Evolutionary conservation across 2,888 invertebrate genomes (phyloP).

Genomic region (Drosophila picticornis): DNA sequence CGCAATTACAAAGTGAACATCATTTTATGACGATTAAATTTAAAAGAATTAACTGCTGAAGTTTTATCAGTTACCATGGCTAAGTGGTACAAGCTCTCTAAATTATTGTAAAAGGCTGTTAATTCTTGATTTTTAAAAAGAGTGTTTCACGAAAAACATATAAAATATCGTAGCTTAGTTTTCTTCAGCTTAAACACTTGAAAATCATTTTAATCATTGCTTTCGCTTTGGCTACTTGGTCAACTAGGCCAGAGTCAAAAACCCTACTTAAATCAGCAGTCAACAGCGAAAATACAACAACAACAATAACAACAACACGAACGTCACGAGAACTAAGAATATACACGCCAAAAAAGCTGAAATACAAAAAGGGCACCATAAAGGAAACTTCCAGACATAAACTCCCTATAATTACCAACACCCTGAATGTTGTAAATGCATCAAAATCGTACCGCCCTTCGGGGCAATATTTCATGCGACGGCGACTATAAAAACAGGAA

Average conservation of each 20-base stretch:
- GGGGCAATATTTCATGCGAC: constrained; percentile 79
- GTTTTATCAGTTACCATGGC: background rate
- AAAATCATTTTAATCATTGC: background rate
- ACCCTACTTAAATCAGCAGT: constrained; percentile 81
- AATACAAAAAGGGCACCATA: constrained; percentile 73
- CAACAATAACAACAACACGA: constrained; percentile 25
- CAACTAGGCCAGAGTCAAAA: constrained; percentile 23
- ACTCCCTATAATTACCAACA: constrained; percentile 85
- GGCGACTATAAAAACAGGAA: constrained; percentile 21
- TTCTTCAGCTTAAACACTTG: background rate
- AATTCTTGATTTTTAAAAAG: background rate
- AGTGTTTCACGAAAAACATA: background rate
- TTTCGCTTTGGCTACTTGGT: background rate
- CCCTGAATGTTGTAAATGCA: constrained; percentile 85
- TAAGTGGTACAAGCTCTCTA: background rate
- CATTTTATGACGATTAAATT: background rate
- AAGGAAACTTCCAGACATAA: constrained; percentile 84
- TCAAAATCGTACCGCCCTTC: constrained; percentile 84
- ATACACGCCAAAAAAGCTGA: constrained; percentile 34
- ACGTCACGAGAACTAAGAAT: constrained; percentile 26
- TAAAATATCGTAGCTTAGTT: background rate
- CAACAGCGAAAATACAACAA: constrained; percentile 52
- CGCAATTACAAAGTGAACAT: background rate
- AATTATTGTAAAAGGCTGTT: background rate
- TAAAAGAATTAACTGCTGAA: background rate